Evolutionary conservation across 2,113 vertebrate genomes (phyloP).

Genomic region (Motacilla tschutschensis): DNA sequence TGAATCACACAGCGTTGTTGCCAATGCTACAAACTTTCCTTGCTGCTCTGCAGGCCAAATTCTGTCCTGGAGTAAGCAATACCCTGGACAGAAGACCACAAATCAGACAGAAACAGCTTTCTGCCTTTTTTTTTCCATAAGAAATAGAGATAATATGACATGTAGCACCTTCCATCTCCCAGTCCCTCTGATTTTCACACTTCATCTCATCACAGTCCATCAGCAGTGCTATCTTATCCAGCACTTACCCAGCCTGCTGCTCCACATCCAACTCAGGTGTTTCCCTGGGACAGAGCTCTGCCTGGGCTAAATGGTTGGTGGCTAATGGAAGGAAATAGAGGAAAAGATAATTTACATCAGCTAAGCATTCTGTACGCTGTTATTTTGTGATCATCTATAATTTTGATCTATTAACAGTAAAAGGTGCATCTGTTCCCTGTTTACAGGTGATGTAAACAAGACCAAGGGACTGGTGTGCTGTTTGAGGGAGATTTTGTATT

Average conservation of each 20-base stretch:
- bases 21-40: slow-evolving; percentile 34
- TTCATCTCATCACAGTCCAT: neutral
- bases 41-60: neutral
- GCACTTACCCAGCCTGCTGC: neutral
- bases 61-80: neutral
- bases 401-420: slow-evolving; percentile 36
- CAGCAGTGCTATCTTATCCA: neutral
- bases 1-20: slow-evolving; percentile 1
- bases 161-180: neutral
- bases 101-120: neutral
- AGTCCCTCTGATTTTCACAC: neutral
- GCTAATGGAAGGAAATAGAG: slow-evolving; percentile 39
- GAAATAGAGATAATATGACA: neutral
- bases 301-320: neutral
- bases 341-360: slow-evolving; percentile 15
- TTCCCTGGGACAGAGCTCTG: neutral
- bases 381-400: slow-evolving; percentile 40
- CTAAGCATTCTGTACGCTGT: neutral
- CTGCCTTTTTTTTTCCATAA: neutral
- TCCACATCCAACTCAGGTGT: neutral
- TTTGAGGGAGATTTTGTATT: neutral
- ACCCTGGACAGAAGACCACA: neutral
- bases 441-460: neutral
- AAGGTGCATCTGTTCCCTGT: neutral
- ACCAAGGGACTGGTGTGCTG: neutral